Evolutionary conservation across 2,113 vertebrate species (phyloP).

Genomic region (Microtus pennsylvanicus): DNA sequence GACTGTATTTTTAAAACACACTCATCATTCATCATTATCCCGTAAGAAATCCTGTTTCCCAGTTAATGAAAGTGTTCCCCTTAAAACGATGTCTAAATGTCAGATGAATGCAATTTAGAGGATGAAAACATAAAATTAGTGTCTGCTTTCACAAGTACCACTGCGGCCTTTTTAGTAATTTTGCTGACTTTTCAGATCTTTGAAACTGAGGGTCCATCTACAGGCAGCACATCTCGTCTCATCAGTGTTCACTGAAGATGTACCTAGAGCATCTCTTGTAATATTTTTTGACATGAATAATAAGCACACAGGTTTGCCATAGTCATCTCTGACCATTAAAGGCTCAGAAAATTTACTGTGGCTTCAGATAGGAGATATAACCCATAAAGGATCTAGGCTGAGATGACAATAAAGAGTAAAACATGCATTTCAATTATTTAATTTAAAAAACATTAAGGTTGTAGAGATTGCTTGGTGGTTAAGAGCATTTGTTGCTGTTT

Average conservation of each 20-base stretch:
- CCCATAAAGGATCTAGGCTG: neutral
- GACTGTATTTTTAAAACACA: slow-evolving; percentile 52
- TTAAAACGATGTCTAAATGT: slow-evolving; percentile 74
- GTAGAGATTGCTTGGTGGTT: neutral
- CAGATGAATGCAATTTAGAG: slow-evolving; percentile 60
- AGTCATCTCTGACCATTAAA: slow-evolving; percentile 29
- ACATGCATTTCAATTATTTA: neutral
- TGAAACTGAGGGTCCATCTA: neutral
- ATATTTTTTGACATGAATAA: neutral
- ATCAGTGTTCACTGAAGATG: neutral
- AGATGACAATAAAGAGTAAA: neutral
- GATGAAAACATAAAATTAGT: slow-evolving; percentile 71
- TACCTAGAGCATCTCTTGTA: neutral
- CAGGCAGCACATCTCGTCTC: neutral
- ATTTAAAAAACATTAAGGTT: neutral
- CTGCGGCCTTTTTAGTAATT: slow-evolving; percentile 48
- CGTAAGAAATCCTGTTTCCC: slow-evolving; percentile 55
- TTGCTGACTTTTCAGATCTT: slow-evolving; percentile 61
- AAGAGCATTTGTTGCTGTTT: neutral
- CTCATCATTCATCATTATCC: slow-evolving; percentile 57
- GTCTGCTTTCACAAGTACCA: slow-evolving; percentile 65
- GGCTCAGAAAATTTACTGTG: slow-evolving; percentile 29
- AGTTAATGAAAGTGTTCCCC: slow-evolving; percentile 50
- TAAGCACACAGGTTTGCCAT: neutral
- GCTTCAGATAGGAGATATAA: slow-evolving; percentile 17